These are phyloP conservation scores for Trochalopteron elliotii DNA, from an alignment of 2,113 vertebrate species.

Conservation along the genomic window DNA sequence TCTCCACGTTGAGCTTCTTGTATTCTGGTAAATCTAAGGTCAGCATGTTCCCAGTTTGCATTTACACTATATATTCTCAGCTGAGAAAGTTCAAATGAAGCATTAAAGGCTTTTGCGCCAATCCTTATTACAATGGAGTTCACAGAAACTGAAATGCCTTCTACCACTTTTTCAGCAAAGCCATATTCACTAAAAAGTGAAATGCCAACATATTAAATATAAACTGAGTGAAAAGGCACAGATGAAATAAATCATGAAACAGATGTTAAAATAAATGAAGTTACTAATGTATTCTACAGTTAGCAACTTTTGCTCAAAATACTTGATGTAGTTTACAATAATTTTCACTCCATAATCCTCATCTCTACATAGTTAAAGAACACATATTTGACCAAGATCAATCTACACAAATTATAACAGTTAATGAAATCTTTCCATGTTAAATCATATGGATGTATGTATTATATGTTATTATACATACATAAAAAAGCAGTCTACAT, in stretches of 20 bases:
- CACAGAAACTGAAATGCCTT: slow-evolving; percentile 95
- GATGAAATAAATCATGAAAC: background rate
- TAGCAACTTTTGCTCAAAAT: background rate
- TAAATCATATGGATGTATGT: background rate
- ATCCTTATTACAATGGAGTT: slow-evolving; percentile 96
- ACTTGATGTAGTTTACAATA: background rate
- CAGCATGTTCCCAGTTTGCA: slow-evolving; percentile 89
- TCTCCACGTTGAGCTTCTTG: slow-evolving; percentile 91
- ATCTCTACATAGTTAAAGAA: background rate
- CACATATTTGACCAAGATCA: background rate
- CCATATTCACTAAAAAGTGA: slow-evolving; percentile 89
- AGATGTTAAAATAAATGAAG: background rate
- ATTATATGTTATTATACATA: background rate
- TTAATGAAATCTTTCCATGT: background rate
- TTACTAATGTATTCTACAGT: background rate
- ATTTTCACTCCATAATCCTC: background rate
- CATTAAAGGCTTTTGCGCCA: slow-evolving; percentile 97
- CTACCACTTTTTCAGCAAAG: slow-evolving; percentile 98
- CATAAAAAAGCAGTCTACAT: background rate
- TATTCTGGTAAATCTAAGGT: slow-evolving; percentile 92
- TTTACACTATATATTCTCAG: slow-evolving; percentile 97
- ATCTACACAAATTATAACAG: background rate
- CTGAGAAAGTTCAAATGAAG: slow-evolving; percentile 97
- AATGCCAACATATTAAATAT: slow-evolving; percentile 38
- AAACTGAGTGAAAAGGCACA: background rate